Conservation (phyloP, 2,113 vertebrate species). For the Sylvietta virens region DNA sequence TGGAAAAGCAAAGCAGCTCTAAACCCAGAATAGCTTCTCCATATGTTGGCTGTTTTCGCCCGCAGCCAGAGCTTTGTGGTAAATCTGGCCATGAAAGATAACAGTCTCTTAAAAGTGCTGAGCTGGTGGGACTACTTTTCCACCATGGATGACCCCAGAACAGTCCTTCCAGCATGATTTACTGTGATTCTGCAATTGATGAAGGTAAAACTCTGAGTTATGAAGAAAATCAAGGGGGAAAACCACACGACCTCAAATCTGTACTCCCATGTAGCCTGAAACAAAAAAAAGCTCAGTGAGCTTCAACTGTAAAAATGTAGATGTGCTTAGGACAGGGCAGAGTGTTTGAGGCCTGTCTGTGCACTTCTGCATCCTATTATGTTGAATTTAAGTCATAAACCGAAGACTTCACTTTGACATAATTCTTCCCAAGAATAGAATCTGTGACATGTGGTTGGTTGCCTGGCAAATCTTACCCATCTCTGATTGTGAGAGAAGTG, state of each 20-base stretch:
- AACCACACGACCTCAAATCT: not conserved
- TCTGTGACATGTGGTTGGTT: not conserved
- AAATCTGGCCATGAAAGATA: not conserved
- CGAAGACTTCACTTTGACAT: not conserved
- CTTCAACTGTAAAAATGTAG: not conserved
- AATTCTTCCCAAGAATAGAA: not conserved
- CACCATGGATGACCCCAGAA: not conserved
- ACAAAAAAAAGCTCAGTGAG: not conserved
- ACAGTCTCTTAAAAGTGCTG: not conserved
- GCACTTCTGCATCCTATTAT: not conserved
- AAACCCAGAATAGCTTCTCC: slow-evolving; percentile 43
- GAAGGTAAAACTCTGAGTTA: not conserved
- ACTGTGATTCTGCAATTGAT: not conserved
- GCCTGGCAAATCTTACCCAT: not conserved
- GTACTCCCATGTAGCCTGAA: not conserved
- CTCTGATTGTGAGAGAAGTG: not conserved
- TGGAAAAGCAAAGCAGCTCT: slow-evolving; percentile 37
- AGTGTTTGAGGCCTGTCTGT: not conserved
- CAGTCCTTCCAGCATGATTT: not conserved
- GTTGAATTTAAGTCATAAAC: not conserved
- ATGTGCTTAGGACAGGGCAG: not conserved
- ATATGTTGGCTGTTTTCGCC: not conserved
- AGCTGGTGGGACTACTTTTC: not conserved
- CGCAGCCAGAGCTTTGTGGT: not conserved
- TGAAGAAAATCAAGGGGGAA: not conserved